These are phyloP conservation scores for Torymus texanus DNA, from an alignment of 2,888 invertebrate genomes.

Conservation along the genomic window DNA sequence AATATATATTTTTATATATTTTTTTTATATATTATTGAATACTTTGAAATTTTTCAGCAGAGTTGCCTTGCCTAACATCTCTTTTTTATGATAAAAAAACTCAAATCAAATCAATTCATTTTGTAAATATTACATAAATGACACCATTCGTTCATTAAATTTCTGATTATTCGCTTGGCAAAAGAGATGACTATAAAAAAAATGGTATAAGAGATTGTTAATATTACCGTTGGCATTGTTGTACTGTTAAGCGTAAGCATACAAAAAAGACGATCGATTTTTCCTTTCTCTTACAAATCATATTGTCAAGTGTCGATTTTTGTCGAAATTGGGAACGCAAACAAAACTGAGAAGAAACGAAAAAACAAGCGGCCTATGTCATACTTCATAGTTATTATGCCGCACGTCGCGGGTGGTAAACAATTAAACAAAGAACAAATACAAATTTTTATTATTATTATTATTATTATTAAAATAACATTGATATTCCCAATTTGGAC, in stretches of 20 bases:
- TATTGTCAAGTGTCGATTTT: conserved; percentile 38
- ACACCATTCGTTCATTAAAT: conserved; percentile 44
- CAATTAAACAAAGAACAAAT: neutral
- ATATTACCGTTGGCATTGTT: conserved; percentile 47
- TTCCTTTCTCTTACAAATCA: conserved; percentile 1
- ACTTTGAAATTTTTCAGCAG: conserved; percentile 38
- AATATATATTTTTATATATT: conserved; percentile 55
- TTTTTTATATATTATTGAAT: conserved; percentile 47
- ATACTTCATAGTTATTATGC: neutral
- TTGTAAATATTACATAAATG: conserved; percentile 53
- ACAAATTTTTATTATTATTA: neutral
- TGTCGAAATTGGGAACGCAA: conserved; percentile 49
- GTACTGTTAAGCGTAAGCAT: conserved; percentile 32
- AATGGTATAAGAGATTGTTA: conserved; percentile 28
- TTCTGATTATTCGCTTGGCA: conserved; percentile 25
- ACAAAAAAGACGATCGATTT: conserved; percentile 34
- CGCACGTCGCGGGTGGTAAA: conserved; percentile 14
- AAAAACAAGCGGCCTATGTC: conserved; percentile 40
- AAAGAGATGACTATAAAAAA: conserved; percentile 24
- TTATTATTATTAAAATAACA: neutral
- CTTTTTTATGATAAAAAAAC: conserved; percentile 13
- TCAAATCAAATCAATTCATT: conserved; percentile 35
- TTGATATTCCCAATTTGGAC: conserved; percentile 44
- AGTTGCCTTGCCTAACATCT: conserved; percentile 5
- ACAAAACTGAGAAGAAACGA: neutral